These are phyloP conservation scores for Nothocercus nigrocapillus DNA, from an alignment of 2,113 vertebrate species.

Conservation along the genomic window DNA sequence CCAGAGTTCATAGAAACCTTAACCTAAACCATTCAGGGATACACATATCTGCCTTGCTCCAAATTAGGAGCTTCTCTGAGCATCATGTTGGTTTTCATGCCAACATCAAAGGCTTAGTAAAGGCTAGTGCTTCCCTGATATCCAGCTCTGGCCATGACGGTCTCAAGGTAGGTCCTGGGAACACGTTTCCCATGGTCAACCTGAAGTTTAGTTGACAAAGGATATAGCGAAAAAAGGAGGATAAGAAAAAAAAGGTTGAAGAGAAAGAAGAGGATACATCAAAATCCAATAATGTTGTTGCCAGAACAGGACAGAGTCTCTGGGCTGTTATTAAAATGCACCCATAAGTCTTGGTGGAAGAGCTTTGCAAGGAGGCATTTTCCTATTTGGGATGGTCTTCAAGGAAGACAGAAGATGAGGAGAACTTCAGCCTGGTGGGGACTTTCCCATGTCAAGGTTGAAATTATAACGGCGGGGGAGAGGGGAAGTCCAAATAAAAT, in stretches of 20 bases:
- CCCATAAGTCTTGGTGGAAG: background rate
- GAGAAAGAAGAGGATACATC: background rate
- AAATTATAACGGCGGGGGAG: too few species aligned
- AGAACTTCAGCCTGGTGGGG: background rate
- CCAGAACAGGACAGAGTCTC: background rate
- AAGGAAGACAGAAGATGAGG: background rate
- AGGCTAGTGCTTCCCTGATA: rapidly evolving
- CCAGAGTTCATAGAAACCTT: background rate
- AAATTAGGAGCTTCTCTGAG: background rate
- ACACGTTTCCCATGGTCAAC: rapidly evolving
- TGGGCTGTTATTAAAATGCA: background rate
- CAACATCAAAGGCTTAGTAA: background rate
- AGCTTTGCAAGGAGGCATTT: background rate
- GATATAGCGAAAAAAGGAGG: rapidly evolving
- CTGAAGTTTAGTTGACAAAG: background rate
- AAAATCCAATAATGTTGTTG: background rate
- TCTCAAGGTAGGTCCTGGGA: background rate
- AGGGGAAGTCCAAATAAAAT: conserved; percentile 34
- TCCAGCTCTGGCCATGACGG: background rate
- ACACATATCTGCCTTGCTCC: background rate
- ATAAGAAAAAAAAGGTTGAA: background rate
- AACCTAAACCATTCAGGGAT: background rate
- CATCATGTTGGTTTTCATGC: background rate
- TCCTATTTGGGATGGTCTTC: background rate
- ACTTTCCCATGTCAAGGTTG: background rate